These are phyloP conservation scores for Parazoanthus darwini DNA, from an alignment of 92 coral and sea anemone species.

Conservation along the genomic window DNA sequence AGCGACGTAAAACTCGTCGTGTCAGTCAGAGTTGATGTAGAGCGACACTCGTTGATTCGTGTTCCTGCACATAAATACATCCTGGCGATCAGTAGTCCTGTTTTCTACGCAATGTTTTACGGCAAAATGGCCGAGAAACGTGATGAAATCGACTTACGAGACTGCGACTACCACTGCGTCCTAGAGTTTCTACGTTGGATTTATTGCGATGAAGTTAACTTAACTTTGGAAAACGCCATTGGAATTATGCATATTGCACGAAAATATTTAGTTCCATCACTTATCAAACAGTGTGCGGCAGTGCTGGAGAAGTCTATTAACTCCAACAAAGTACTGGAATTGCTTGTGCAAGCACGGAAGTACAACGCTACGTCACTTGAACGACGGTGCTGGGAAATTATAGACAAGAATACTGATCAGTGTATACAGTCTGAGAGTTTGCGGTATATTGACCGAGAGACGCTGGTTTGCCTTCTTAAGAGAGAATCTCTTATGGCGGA, in stretches of 20 bases:
- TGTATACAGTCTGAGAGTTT: conserved; percentile 56
- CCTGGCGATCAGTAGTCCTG: conserved; percentile 64
- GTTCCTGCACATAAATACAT: conserved; percentile 46
- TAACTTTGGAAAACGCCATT: conserved; percentile 60
- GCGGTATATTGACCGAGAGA: conserved; percentile 52
- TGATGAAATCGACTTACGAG: conserved; percentile 58
- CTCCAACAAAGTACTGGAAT: conserved; percentile 53
- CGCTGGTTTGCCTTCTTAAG: conserved; percentile 53
- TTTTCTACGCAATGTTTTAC: conserved; percentile 47
- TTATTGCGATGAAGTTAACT: conserved; percentile 59
- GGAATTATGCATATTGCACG: conserved; percentile 65
- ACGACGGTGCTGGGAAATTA: conserved; percentile 63
- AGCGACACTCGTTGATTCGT: conserved; percentile 20
- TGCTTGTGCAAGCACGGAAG: conserved; percentile 59
- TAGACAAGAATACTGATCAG: conserved; percentile 53
- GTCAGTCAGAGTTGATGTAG: conserved; percentile 36
- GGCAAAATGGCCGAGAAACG: conserved; percentile 56
- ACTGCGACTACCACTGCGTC: conserved; percentile 58
- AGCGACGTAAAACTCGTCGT: conserved; percentile 40
- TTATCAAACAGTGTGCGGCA: conserved; percentile 54
- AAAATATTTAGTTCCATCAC: conserved; percentile 64
- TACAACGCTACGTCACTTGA: conserved; percentile 60
- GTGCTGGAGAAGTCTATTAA: conserved; percentile 48
- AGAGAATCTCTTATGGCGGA: conserved; percentile 61
- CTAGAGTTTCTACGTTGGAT: conserved; percentile 66